Evolutionary conservation across 1,140 invertebrate genomes (phyloP).

Genomic region (Diprion similis): DNA sequence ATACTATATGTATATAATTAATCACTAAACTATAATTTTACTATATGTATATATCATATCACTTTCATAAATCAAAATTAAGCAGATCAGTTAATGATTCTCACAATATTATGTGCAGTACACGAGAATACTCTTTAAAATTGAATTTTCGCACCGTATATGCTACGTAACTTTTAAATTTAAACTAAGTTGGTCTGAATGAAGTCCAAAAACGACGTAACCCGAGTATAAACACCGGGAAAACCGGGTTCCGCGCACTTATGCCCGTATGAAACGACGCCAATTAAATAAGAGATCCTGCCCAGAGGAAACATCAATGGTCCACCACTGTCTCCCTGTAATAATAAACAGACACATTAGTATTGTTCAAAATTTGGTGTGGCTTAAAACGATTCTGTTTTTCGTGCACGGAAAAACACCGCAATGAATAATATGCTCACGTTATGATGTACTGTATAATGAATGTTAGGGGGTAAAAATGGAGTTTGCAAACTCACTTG

Average conservation of each 20-base stretch:
- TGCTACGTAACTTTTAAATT: background rate
- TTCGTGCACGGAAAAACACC: too few relatives aligned
- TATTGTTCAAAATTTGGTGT: background rate
- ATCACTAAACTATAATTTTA: too few relatives aligned
- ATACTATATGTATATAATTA: too few relatives aligned
- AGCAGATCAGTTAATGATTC: too few relatives aligned
- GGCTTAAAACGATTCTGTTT: too few relatives aligned
- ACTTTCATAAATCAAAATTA: too few relatives aligned
- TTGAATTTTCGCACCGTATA: background rate
- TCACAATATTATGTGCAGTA: too few relatives aligned
- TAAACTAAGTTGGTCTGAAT: slow-evolving; percentile 44
- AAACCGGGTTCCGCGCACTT: slow-evolving; percentile 76
- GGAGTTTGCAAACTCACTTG: slow-evolving; percentile 60
- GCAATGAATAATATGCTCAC: too few relatives aligned
- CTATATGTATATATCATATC: too few relatives aligned
- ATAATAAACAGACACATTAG: slow-evolving; percentile 20
- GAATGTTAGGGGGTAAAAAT: too few relatives aligned
- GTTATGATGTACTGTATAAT: too few relatives aligned
- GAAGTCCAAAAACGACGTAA: slow-evolving; percentile 72
- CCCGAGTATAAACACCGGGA: slow-evolving; percentile 80
- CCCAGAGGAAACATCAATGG: slow-evolving; percentile 71
- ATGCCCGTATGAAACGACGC: slow-evolving; percentile 78
- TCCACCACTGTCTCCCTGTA: slow-evolving; percentile 83
- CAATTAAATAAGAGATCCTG: slow-evolving; percentile 66
- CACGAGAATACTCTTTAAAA: background rate